phyloP scores from a whole-genome alignment of 2,797 vertebrate genomes.

The Rhynchotus rufescens region DNA sequence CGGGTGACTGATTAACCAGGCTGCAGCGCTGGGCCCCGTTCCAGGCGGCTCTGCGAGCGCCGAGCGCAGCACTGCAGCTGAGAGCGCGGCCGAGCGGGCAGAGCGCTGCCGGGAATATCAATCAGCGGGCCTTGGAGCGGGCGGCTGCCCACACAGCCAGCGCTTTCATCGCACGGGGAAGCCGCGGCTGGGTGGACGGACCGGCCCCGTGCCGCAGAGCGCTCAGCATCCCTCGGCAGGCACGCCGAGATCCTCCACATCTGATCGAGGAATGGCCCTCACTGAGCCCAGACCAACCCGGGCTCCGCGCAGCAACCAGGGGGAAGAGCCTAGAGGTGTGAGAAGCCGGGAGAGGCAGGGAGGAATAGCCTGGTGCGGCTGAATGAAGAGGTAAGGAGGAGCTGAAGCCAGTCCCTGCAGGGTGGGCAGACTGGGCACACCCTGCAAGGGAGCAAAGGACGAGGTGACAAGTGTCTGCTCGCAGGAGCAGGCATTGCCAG shows the following conservation, averaged over 20 bases:
- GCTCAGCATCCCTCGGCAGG: not conserved
- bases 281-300: fast-evolving
- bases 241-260: not conserved
- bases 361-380: not conserved
- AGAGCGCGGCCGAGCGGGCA: slow-evolving; percentile 49
- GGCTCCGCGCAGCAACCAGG: not conserved
- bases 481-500: not conserved
- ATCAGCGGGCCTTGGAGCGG: slow-evolving; percentile 40
- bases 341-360: not conserved
- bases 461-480: fast-evolving
- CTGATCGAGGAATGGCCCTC: not conserved
- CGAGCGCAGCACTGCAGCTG: slow-evolving; percentile 55
- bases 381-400: not conserved
- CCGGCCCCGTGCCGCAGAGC: not conserved
- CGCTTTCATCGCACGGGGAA: slow-evolving; percentile 32
- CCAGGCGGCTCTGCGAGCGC: not conserved
- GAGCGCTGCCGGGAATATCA: slow-evolving; percentile 72
- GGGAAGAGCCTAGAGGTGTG: not conserved
- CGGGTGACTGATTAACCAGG: not conserved
- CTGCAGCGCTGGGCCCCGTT: slow-evolving; percentile 39
- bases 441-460: not conserved
- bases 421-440: not conserved
- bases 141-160: slow-evolving; percentile 39
- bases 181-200: not conserved
- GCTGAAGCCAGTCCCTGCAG: too few species aligned